Percentiles rank a stretch among this genome's conserved stretches.
Evolutionary conservation across 1,140 invertebrate species (phyloP).

Genomic region (Adoxophyes honmai): DNA sequence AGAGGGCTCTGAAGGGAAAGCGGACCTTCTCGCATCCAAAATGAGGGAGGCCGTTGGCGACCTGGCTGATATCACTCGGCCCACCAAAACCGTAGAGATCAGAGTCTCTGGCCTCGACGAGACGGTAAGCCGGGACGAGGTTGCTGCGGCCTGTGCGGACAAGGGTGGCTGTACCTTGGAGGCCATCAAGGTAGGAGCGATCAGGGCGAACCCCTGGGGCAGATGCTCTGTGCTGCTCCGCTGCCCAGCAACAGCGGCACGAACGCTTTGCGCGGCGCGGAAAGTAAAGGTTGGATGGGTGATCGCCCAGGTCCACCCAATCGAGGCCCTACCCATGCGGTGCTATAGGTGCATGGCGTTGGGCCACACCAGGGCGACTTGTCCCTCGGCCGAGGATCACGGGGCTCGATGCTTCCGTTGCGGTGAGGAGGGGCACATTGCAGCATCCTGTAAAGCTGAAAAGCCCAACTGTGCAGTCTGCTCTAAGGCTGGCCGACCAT

Average conservation of each 20-base stretch:
- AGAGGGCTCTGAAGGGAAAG: background rate
- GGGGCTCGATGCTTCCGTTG: background rate
- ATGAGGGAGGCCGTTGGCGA: background rate
- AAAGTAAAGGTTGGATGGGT: background rate
- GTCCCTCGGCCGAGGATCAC: background rate
- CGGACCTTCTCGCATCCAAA: background rate
- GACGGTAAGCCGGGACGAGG: background rate
- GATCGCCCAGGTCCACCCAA: background rate
- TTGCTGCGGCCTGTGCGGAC: background rate
- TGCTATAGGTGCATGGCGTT: background rate
- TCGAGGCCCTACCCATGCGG: background rate
- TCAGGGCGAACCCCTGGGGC: background rate
- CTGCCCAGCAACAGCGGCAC: background rate
- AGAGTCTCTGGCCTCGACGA: background rate
- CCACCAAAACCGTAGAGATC: background rate
- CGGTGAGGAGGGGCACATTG: background rate
- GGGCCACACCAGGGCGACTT: background rate
- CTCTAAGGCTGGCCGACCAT: background rate
- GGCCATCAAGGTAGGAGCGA: background rate
- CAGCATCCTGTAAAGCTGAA: too few relatives aligned
- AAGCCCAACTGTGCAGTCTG: background rate
- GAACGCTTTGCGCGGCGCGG: background rate
- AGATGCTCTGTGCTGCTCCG: background rate
- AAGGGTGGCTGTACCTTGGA: background rate
- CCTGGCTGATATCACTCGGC: background rate